These are phyloP conservation scores for Trogon melanurus DNA, from an alignment of 2,113 vertebrate genomes.

Conservation along the genomic window DNA sequence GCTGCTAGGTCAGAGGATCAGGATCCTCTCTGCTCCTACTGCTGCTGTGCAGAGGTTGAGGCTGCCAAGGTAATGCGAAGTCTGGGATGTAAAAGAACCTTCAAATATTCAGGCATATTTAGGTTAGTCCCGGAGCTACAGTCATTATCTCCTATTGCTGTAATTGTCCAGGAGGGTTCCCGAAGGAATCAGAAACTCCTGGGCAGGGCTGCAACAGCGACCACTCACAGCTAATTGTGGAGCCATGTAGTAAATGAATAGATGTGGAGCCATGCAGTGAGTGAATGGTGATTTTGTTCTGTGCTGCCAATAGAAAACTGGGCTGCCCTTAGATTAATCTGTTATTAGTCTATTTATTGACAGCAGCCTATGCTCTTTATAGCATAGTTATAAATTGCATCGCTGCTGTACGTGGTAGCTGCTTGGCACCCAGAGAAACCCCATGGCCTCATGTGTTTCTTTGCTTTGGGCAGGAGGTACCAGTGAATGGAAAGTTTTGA, in stretches of 20 bases:
- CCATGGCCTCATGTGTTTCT: not conserved
- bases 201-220: not conserved
- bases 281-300: not conserved
- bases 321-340: not conserved
- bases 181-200: not conserved
- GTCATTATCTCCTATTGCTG: not conserved
- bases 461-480: not conserved
- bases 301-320: not conserved
- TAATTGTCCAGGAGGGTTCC: not conserved
- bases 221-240: not conserved
- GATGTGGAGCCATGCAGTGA: not conserved
- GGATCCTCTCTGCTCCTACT: fast-evolving
- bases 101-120: not conserved
- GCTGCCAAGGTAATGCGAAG: not conserved
- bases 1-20: not conserved
- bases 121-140: not conserved
- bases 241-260: not conserved
- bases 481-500: slow-evolving; percentile 14
- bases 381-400: not conserved
- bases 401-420: not conserved
- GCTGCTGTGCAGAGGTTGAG: not conserved
- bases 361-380: not conserved
- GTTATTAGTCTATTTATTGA: not conserved
- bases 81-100: not conserved
- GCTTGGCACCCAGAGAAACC: not conserved